Evolutionary conservation across 2,888 invertebrate species (phyloP).

Genomic region (Pyrrhia umbra): DNA sequence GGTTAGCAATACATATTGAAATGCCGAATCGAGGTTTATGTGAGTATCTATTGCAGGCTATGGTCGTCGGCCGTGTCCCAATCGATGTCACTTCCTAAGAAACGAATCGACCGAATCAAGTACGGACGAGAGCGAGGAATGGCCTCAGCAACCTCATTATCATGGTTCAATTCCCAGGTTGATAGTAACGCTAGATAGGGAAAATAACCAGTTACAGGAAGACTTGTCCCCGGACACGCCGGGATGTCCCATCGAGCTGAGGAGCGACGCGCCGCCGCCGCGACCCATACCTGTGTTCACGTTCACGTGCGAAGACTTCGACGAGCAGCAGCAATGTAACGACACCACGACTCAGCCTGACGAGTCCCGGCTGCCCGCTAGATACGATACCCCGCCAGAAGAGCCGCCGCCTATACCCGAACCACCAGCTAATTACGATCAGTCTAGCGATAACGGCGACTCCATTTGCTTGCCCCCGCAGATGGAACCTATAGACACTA

Average conservation of each 20-base stretch:
- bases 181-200: constrained; percentile 83
- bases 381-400: constrained; percentile 58
- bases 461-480: constrained; percentile 79
- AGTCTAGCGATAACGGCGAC: constrained; percentile 79
- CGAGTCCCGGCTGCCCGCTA: constrained; percentile 58
- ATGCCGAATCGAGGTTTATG: constrained; percentile 54
- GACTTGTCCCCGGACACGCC: constrained; percentile 84
- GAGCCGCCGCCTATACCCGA: constrained; percentile 75
- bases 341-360: constrained; percentile 67
- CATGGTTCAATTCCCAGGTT: constrained; percentile 85
- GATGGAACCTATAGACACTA: constrained; percentile 84
- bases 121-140: constrained; percentile 82
- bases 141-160: constrained; percentile 72
- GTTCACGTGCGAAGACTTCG: constrained; percentile 86
- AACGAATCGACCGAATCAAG: constrained; percentile 86
- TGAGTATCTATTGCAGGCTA: constrained; percentile 80
- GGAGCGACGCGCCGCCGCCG: constrained; percentile 62
- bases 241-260: constrained; percentile 79
- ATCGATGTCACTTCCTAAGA: constrained; percentile 75
- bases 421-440: constrained; percentile 75
- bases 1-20: constrained; percentile 42
- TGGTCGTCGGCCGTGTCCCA: constrained; percentile 76
- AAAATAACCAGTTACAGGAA: constrained; percentile 81
- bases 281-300: constrained; percentile 84
- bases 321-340: constrained; percentile 70